These are phyloP conservation scores for Gadopsis marmoratus DNA, from an alignment of 2,797 vertebrate species.

Conservation along the genomic window DNA sequence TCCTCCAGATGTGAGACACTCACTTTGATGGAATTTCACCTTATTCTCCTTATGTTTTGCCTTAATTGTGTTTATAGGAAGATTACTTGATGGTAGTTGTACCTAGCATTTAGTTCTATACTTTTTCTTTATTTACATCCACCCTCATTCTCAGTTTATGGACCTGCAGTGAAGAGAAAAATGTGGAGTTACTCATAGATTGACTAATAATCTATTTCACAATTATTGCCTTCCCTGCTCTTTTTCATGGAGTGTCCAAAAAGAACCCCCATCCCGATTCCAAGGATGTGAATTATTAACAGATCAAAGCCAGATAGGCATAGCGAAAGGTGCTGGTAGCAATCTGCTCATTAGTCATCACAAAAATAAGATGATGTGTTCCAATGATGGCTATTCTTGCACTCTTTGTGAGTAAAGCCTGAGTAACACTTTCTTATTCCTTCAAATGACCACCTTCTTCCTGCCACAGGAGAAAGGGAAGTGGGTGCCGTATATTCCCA, in stretches of 20 bases:
- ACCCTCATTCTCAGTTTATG: conserved; percentile 6
- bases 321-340: conserved; percentile 53
- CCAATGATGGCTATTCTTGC: conserved; percentile 35
- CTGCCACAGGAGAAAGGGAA: conserved; percentile 73
- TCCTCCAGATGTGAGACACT: conserved; percentile 78
- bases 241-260: conserved; percentile 18
- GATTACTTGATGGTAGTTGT: conserved; percentile 8
- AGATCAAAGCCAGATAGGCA: conserved; percentile 65
- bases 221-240: background rate
- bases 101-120: background rate
- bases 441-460: conserved; percentile 73
- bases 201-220: conserved; percentile 6
- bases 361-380: conserved; percentile 69
- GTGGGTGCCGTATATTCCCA: conserved; percentile 65
- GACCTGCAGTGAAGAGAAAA: conserved; percentile 14
- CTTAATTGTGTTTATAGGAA: conserved; percentile 60
- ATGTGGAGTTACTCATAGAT: conserved; percentile 25
- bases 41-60: conserved; percentile 52
- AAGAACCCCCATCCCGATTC: conserved; percentile 36
- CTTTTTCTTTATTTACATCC: conserved; percentile 20
- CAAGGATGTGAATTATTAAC: conserved; percentile 43
- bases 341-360: conserved; percentile 75
- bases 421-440: conserved; percentile 79
- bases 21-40: conserved; percentile 64
- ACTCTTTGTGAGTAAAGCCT: conserved; percentile 73